Evolutionary conservation across 2,113 vertebrate genomes (phyloP).

Genomic region (Apodemus sylvaticus): DNA sequence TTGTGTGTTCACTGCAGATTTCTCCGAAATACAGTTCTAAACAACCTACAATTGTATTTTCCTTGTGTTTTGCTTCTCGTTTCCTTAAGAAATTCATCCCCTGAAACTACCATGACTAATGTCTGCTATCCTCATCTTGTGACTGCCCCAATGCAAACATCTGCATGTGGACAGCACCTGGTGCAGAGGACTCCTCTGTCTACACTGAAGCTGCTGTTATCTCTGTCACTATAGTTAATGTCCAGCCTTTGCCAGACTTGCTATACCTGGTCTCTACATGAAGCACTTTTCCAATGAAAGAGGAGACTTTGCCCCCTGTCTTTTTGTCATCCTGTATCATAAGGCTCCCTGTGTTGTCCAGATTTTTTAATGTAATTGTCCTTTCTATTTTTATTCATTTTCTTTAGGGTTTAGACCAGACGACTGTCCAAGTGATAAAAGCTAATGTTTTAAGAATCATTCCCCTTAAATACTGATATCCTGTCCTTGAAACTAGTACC

Average conservation of each 20-base stretch:
- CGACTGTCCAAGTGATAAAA: background rate
- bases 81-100: background rate
- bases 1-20: background rate
- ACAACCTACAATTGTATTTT: background rate
- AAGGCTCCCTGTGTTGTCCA: background rate
- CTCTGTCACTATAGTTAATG: background rate
- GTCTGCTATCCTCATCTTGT: background rate
- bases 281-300: constrained; percentile 36
- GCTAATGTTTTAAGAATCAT: background rate
- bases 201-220: background rate
- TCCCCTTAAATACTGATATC: background rate
- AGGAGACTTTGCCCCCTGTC: background rate
- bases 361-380: background rate
- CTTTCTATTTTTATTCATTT: constrained; percentile 28
- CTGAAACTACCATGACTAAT: background rate
- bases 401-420: constrained; percentile 34
- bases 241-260: background rate
- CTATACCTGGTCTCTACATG: background rate
- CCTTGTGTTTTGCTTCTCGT: background rate
- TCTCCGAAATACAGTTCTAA: background rate
- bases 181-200: background rate
- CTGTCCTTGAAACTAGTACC: too few species aligned
- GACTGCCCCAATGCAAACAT: background rate
- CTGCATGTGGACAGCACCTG: background rate
- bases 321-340: background rate